These are phyloP conservation scores for Festucalex cinctus DNA, from an alignment of 2,113 vertebrate genomes.

Conservation along the genomic window DNA sequence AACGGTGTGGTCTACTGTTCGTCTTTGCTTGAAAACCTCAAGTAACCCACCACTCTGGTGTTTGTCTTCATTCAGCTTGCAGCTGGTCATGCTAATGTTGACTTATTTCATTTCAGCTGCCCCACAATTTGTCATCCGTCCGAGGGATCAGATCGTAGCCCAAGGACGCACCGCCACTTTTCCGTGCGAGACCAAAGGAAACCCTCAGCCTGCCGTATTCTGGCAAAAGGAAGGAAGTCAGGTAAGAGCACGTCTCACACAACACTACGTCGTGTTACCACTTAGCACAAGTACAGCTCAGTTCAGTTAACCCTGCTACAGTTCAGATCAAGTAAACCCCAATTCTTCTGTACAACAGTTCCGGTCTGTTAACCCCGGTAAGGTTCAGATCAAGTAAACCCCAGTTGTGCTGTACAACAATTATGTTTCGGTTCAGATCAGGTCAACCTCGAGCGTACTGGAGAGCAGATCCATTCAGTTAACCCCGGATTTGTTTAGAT, in stretches of 20 bases:
- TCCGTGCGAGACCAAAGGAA: conserved; percentile 97
- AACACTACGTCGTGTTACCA: background rate
- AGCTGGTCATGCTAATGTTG: conserved; percentile 22
- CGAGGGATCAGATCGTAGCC: conserved; percentile 94
- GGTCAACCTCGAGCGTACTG: no score
- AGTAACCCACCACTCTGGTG: conserved; percentile 12
- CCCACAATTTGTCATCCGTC: conserved; percentile 96
- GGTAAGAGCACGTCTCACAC: conserved; percentile 66
- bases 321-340: background rate
- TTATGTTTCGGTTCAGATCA: no score
- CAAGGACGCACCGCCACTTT: conserved; percentile 93
- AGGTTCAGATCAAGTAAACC: no score
- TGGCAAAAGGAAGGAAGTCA: conserved; percentile 99
- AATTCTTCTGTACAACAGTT: background rate
- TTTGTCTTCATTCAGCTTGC: conserved; percentile 12
- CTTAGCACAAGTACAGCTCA: background rate
- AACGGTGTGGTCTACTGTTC: conserved; percentile 37
- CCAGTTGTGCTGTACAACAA: no score
- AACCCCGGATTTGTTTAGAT: no score
- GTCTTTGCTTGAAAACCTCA: conserved; percentile 48
- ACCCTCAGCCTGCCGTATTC: conserved; percentile 96
- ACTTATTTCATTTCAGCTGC: conserved; percentile 79
- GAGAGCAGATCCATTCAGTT: no score
- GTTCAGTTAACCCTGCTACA: background rate
- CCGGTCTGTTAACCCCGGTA: no score